phyloP scores from a whole-genome alignment of 2,113 vertebrate species.

The Pedetes capensis region DNA sequence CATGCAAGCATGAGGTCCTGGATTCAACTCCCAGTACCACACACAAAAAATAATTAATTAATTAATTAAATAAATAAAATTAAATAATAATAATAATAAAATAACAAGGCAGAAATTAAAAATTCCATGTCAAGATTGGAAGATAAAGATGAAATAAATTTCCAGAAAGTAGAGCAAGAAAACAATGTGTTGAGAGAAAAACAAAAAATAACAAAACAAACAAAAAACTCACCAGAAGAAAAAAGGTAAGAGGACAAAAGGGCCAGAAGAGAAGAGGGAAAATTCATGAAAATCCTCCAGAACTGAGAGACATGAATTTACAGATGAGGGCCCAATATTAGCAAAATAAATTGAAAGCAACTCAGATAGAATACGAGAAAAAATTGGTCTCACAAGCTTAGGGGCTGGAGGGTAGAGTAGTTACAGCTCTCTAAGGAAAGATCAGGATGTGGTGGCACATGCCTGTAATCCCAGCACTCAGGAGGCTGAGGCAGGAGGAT shows the following conservation, averaged over 20 bases:
- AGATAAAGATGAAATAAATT: constrained; percentile 16
- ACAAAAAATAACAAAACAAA: background rate
- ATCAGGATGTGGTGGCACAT: too few species aligned
- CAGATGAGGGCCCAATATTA: background rate
- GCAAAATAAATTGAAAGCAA: background rate
- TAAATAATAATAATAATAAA: too few species aligned
- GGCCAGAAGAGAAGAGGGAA: background rate
- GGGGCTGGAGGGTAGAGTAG: background rate
- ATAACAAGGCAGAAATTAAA: background rate
- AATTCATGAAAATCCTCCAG: background rate
- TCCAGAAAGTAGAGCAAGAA: background rate
- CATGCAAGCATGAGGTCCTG: too few species aligned
- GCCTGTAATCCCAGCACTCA: too few species aligned
- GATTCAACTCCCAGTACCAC: too few species aligned
- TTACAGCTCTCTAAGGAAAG: background rate
- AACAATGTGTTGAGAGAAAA: background rate
- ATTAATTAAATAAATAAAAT: too few species aligned
- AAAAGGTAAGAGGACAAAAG: background rate
- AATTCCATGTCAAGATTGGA: background rate
- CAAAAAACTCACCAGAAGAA: too few species aligned
- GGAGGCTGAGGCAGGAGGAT: too few species aligned
- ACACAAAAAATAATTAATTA: too few species aligned
- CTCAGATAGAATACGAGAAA: background rate
- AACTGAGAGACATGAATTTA: background rate
- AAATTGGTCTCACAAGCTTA: background rate